Evolutionary conservation across 2,113 vertebrate genomes (phyloP), one percentile per base, ranked within the genome.

Genomic region (Sardina pilchardus): DNA sequence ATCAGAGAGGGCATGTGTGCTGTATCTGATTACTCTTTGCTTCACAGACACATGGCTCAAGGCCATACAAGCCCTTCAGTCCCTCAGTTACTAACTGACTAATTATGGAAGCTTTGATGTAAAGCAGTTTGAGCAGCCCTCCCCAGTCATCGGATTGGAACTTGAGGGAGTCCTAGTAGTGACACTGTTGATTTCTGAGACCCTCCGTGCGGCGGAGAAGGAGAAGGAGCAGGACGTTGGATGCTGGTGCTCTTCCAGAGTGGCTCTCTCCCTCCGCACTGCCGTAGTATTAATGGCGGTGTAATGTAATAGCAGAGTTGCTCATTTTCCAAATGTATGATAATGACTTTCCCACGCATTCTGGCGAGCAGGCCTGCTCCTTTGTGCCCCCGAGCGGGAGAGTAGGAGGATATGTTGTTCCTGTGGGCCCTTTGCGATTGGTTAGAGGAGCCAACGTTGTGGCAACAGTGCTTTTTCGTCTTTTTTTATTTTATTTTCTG

Each of bases 321-420:
- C 89, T 89, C 83, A 87, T 88, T 84, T 87, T 87, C 48, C 84
- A 75, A 86, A 84, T 82, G 81, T 86, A 85, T 88, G 87, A 47
- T 87, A 88, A 89, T 90, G 85, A 84, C 78, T 85, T 86, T 89
- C 88, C 89, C 87, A 88, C 87, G 63, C 88, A 82, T 24, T 59
- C 81, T 82, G 26, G 71, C 39, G 63, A 63, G 67, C 81, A 67
- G 80, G 83, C 67, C 21, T 50, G 75, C 67, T 90, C 82, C 71
- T 87, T 75, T 81, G 56, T 87, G 67, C 85, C 89, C 86, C 83
- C 53, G 59, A 48, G 84, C 63, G 82, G 82, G 86, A 82, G 84
- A 84, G 90, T 88, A 80, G 89, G 90, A 88, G 86, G 86, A 78
- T 53, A 56, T 7, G 36, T 84, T 82, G 83, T 85, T 83, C 89